These are phyloP conservation scores for Pentamera pediparva DNA, from an alignment of 53 echinoderm and acorn worm species.

Conservation along the genomic window DNA sequence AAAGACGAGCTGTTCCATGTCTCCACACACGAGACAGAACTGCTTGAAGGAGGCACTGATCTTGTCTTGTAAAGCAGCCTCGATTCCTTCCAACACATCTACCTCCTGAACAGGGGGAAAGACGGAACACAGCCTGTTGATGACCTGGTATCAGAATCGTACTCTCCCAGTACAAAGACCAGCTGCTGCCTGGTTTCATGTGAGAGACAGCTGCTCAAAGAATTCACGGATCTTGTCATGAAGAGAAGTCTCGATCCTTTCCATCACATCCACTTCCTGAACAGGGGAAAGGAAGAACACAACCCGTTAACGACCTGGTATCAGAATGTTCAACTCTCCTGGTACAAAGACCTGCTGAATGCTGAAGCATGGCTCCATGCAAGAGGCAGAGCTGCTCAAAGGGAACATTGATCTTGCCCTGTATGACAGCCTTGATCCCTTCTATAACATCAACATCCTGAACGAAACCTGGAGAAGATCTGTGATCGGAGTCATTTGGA, in stretches of 20 bases:
- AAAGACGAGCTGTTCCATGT: conserved; percentile 89
- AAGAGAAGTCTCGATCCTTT: conserved; percentile 85
- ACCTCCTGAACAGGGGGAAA: too few species aligned
- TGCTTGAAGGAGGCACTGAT: conserved; percentile 83
- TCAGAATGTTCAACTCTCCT: too few species aligned
- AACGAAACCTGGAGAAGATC: too few species aligned
- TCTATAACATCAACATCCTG: conserved; percentile 97
- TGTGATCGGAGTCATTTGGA: too few species aligned
- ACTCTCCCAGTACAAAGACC: too few species aligned
- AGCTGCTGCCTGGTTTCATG: too few species aligned
- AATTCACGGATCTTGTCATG: conserved; percentile 78
- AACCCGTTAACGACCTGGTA: too few species aligned
- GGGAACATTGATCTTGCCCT: conserved; percentile 71
- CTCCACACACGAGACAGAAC: conserved; percentile 78
- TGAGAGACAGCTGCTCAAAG: too few species aligned
- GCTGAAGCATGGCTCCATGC: conserved; percentile 79
- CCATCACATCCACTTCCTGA: conserved; percentile 94
- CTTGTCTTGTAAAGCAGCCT: conserved; percentile 85
- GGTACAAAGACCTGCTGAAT: too few species aligned
- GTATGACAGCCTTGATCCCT: conserved; percentile 87
- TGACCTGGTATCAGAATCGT: too few species aligned
- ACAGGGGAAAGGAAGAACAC: too few species aligned
- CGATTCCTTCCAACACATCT: conserved; percentile 90
- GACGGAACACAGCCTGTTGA: too few species aligned
- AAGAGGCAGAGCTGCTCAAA: conserved; percentile 92